These are phyloP conservation scores for Cerastis rubricosa DNA, from an alignment of 2,888 invertebrate genomes.

Conservation along the genomic window DNA sequence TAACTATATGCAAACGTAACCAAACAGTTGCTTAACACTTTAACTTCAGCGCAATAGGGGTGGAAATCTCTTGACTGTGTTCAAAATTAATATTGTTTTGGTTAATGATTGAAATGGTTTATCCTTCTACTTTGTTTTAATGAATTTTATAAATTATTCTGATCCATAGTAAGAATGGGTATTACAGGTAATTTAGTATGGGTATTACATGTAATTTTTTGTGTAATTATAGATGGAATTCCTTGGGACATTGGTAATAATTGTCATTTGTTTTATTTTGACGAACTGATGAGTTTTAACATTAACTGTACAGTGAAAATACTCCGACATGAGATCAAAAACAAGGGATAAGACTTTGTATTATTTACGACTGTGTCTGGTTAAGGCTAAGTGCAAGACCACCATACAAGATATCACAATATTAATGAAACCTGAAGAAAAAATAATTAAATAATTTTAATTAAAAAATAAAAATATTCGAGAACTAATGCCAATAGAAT, in stretches of 20 bases:
- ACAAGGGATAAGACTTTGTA: background rate
- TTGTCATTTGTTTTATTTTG: slow-evolving; percentile 13
- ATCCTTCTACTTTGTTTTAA: slow-evolving; percentile 61
- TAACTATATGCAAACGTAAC: slow-evolving; percentile 59
- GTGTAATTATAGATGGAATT: slow-evolving; percentile 35
- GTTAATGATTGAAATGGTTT: slow-evolving; percentile 61
- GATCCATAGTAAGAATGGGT: slow-evolving; percentile 39
- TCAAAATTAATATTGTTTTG: slow-evolving; percentile 36
- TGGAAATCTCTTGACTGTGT: slow-evolving; percentile 1
- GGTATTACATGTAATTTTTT: slow-evolving; percentile 23
- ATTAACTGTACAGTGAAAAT: background rate
- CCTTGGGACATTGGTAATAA: slow-evolving; percentile 32
- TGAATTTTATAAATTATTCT: slow-evolving; percentile 61
- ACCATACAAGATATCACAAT: background rate
- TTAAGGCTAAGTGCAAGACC: background rate
- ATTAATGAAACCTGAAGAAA: background rate
- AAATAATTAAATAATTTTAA: background rate
- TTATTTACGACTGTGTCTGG: background rate
- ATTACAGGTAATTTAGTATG: slow-evolving; percentile 29
- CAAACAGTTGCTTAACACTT: slow-evolving; percentile 14
- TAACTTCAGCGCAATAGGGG: background rate
- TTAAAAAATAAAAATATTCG: background rate
- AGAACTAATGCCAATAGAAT: background rate
- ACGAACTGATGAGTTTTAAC: background rate
- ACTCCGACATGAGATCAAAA: background rate